These are phyloP conservation scores for Notocelia uddmanniana DNA, from an alignment of 2,888 invertebrate species.

Conservation along the genomic window DNA sequence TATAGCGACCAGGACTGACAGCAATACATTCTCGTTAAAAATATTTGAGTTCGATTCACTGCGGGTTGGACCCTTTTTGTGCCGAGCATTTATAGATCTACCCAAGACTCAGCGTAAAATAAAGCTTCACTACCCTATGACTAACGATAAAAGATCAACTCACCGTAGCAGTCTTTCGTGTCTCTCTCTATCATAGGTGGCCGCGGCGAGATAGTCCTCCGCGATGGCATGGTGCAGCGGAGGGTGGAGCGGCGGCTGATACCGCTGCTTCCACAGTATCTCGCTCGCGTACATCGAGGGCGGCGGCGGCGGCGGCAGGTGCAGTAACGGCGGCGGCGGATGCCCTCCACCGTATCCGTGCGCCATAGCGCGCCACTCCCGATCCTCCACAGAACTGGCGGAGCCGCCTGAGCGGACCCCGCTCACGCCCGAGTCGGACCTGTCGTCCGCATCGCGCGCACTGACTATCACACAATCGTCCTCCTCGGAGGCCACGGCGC, in stretches of 20 bases:
- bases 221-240: constrained; percentile 83
- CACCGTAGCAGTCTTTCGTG: constrained; percentile 89
- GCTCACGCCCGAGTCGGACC: constrained; percentile 90
- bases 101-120: background rate
- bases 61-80: background rate
- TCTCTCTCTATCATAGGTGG: constrained; percentile 87
- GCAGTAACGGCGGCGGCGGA: constrained; percentile 83
- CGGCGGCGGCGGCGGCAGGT: constrained; percentile 80
- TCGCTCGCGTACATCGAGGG: constrained; percentile 83
- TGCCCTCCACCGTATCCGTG: constrained; percentile 89
- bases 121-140: background rate
- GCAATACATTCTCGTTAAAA: too few species aligned
- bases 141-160: constrained; percentile 58
- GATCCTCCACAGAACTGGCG: constrained; percentile 92
- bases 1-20: too few species aligned
- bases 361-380: constrained; percentile 91
- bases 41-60: background rate
- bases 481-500: constrained; percentile 86
- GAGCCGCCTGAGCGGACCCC: constrained; percentile 89
- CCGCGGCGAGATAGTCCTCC: constrained; percentile 82
- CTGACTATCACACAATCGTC: constrained; percentile 89
- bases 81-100: background rate
- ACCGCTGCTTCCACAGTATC: constrained; percentile 87
- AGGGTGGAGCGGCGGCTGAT: constrained; percentile 84
- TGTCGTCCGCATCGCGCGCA: constrained; percentile 85